A percentile compares a stretch with the other conserved stretches of the same genome.
phyloP scores from a whole-genome alignment of 1,140 invertebrate species.

The Cheumatopsyche charites region DNA sequence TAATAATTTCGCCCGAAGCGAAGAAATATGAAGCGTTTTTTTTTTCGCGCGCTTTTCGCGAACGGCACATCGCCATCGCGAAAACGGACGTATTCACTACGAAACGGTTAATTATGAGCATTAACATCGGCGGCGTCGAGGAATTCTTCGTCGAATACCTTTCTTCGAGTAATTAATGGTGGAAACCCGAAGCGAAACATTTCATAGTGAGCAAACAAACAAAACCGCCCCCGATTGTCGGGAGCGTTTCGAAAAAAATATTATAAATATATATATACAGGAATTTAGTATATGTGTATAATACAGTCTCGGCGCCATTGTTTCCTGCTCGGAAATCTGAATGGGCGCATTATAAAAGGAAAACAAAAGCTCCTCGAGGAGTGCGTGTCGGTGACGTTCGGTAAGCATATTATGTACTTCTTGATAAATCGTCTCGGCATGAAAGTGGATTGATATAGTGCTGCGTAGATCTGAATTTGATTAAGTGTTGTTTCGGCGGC shows the following conservation, averaged over 20 bases:
- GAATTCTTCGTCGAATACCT: conserved; percentile 16
- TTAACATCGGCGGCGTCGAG: conserved; percentile 12
- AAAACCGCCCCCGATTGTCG: neutral
- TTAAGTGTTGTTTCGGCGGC: neutral
- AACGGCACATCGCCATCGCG: no score
- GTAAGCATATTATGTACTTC: conserved; percentile 22
- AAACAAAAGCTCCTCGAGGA: conserved; percentile 15
- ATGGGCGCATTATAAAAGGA: conserved; percentile 11
- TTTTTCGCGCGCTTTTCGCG: no score
- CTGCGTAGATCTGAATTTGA: conserved; percentile 18
- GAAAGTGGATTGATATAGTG: conserved; percentile 22
- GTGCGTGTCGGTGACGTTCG: conserved; percentile 16
- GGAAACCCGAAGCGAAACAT: neutral
- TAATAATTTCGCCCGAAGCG: no score
- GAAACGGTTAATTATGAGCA: conserved; percentile 23
- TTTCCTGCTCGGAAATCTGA: conserved; percentile 10
- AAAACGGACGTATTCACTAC: conserved; percentile 1
- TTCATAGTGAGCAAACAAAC: neutral
- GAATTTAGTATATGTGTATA: neutral
- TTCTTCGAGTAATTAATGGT: conserved; percentile 25
- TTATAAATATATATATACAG: neutral
- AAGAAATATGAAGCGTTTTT: no score
- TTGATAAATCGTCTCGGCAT: conserved; percentile 20
- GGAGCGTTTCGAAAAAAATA: no score
- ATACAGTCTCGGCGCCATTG: neutral